These are phyloP conservation scores for Tauraco hartlaubi DNA, from an alignment of 2,797 vertebrate species.

Conservation along the genomic window DNA sequence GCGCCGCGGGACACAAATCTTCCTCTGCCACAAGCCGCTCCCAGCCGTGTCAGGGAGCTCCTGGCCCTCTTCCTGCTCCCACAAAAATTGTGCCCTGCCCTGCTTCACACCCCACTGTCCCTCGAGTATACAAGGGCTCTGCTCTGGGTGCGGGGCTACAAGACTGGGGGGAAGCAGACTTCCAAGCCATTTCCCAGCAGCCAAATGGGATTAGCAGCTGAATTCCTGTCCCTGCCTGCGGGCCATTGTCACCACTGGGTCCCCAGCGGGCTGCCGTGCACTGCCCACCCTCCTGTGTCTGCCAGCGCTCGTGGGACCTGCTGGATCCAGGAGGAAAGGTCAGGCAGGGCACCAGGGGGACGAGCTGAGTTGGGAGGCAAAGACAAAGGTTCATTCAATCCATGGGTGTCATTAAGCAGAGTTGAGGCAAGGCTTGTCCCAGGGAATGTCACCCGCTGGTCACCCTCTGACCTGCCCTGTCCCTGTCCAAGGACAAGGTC, in stretches of 20 bases:
- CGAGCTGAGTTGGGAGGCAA: fast-evolving
- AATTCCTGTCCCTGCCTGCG: background rate
- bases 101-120: fast-evolving
- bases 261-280: background rate
- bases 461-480: background rate
- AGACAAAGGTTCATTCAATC: background rate
- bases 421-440: background rate
- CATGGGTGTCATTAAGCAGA: background rate
- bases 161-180: background rate
- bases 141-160: background rate
- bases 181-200: background rate
- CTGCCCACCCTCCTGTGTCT: background rate
- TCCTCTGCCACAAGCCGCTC: background rate
- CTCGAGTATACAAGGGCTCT: background rate
- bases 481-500: fast-evolving
- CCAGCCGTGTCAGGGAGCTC: background rate
- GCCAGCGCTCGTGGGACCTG: fast-evolving
- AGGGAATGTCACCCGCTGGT: background rate
- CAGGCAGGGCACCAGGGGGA: background rate
- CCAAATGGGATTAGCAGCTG: background rate
- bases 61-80: background rate
- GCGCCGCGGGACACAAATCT: fast-evolving
- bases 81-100: background rate
- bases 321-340: fast-evolving
- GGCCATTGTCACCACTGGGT: background rate